Base-by-base conservation (phyloP, 2,113 vertebrate genomes). In the Pomatorhinus ruficollis region DNA sequence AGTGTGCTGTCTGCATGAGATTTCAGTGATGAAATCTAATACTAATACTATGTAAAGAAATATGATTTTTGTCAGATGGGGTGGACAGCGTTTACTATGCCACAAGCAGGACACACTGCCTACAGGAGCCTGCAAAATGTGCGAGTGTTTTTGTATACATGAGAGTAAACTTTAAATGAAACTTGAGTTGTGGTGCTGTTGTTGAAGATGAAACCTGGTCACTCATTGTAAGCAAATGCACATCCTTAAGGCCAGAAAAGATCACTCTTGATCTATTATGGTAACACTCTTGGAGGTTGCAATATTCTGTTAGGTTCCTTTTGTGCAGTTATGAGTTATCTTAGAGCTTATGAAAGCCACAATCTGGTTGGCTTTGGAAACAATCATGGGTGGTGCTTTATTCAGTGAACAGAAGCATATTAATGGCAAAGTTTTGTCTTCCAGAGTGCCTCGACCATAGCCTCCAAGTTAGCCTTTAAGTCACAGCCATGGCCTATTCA, bases 1-100 rank as follows among this genome's bases (percentile, higher is more conserved):
- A 96, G 96, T 96, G 97, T 95, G 97, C 97, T 97, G 30, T 97
- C 59, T 96, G 87, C 97, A 89, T 91, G 95, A n/a, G 1, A 2
- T 95, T 97, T 85, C 66, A 69, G 16, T 59, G 42, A 47, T 28
- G 65, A 61, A 89, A 89, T 39, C 39, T 39, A 39, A 39, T 39
- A 39, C 39, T 39, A 39, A 64, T 15, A 64, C 8, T 61, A 57
- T 33, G 53, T 42, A 87, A 87, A 86, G 83, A 87, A 68, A 65
- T 47, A 37, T 1, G 9, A 54, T 54, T 78, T 75, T 68, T 52
- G 31, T 52, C 33, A 90, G 65, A 33, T 82, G 54, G 37, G 8
- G 35, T 25, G 60, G 78, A 52, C 72, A 63, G 35, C 37, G 9
- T 5, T 80, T 88, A 28, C 33, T 33, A 28, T 8, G 54, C 23